These are phyloP conservation scores for Perca schrenkii DNA, from an alignment of 2,113 vertebrate genomes.

Conservation along the genomic window DNA sequence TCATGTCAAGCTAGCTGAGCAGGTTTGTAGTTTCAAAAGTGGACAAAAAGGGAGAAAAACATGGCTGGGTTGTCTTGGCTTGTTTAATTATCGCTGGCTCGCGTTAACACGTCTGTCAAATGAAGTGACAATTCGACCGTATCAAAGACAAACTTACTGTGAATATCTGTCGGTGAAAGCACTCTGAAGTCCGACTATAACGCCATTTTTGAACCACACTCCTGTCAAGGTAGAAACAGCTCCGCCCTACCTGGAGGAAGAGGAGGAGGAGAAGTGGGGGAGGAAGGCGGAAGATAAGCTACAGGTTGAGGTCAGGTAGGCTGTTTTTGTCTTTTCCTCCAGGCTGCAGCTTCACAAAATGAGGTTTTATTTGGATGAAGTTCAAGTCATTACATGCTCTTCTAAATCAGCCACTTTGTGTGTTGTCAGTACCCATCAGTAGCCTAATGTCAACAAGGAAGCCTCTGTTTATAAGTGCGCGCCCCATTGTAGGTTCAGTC, in stretches of 20 bases:
- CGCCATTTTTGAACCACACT: slow-evolving; percentile 12
- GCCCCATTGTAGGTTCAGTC: no score
- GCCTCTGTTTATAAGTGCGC: slow-evolving; percentile 23
- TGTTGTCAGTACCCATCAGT: not conserved
- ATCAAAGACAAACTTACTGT: slow-evolving; percentile 42
- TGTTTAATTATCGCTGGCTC: not conserved
- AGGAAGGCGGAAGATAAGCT: slow-evolving; percentile 15
- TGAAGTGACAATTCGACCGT: not conserved
- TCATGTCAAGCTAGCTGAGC: not conserved
- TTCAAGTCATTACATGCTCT: slow-evolving; percentile 13
- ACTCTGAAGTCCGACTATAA: not conserved
- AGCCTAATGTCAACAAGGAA: slow-evolving; percentile 42
- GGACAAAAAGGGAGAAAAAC: not conserved
- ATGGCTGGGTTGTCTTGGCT: no score
- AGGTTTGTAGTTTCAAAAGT: not conserved
- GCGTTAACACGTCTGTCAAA: not conserved
- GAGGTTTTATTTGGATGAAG: not conserved
- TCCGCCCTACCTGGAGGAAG: slow-evolving; percentile 46
- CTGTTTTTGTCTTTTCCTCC: no score
- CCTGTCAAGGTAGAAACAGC: slow-evolving; percentile 35
- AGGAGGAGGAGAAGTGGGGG: not conserved
- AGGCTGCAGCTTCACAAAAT: not conserved
- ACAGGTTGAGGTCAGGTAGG: not conserved
- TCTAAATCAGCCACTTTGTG: slow-evolving; percentile 59
- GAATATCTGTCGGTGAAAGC: slow-evolving; percentile 14